phyloP scores from a whole-genome alignment of 2,797 vertebrate species.

The Peromyscus melanophrys region DNA sequence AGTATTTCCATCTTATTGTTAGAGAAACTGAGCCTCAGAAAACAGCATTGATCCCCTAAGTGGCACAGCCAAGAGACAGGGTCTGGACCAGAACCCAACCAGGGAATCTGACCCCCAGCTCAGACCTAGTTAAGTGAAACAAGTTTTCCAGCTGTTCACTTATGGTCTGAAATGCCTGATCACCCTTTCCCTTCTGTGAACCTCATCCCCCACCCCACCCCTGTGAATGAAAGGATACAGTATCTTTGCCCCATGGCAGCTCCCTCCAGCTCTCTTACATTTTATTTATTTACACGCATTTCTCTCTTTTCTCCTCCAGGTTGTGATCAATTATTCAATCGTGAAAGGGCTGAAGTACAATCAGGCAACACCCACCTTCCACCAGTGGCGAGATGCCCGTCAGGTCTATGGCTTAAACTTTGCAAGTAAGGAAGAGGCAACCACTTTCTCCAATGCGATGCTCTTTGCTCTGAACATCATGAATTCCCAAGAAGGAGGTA shows the following conservation, averaged over 20 bases:
- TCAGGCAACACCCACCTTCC: conserved; percentile 98
- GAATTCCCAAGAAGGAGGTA: conserved; percentile 97
- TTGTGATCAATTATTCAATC: conserved; percentile 99
- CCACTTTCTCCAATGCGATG: conserved; percentile 98
- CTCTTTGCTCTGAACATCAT: conserved; percentile 98
- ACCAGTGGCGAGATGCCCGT: conserved; percentile 98
- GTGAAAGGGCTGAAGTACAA: conserved; percentile 99
- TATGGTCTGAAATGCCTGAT: not conserved
- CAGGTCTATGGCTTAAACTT: conserved; percentile 99
- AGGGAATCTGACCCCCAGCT: not conserved
- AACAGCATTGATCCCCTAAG: not conserved
- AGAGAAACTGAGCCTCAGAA: not conserved
- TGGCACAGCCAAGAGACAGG: not conserved
- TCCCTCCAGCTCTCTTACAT: conserved; percentile 51
- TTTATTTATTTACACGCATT: conserved; percentile 67
- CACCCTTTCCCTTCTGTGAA: not conserved
- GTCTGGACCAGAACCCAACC: not conserved
- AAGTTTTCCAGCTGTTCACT: not conserved
- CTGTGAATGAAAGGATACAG: not conserved
- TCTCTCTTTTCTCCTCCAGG: conserved; percentile 89
- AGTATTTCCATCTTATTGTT: not conserved
- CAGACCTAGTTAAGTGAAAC: not conserved
- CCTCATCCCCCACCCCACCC: too few relatives aligned
- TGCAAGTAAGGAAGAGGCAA: conserved; percentile 98
- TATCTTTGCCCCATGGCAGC: not conserved